Evolutionary conservation across 1,140 invertebrate species (phyloP).

Genomic region (Ips typographus): DNA sequence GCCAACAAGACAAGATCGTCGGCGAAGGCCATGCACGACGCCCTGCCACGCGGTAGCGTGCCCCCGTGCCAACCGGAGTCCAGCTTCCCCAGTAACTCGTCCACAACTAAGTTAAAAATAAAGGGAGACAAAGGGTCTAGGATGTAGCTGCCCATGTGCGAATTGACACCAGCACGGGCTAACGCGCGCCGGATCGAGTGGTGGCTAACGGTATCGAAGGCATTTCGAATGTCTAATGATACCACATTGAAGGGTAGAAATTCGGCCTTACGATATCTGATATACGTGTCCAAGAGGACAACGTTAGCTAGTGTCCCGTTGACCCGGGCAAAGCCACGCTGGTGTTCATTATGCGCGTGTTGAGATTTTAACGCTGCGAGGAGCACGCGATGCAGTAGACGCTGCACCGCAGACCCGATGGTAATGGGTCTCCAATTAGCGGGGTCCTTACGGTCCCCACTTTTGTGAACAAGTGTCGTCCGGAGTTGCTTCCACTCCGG

Average conservation of each 20-base stretch:
- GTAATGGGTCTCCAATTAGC: background rate
- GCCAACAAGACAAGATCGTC: slow-evolving; percentile 51
- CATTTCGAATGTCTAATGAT: slow-evolving; percentile 44
- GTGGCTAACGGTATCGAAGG: slow-evolving; percentile 24
- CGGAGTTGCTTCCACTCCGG: too few relatives aligned
- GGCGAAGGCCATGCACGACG: slow-evolving; percentile 21
- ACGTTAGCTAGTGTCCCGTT: background rate
- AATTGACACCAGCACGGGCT: background rate
- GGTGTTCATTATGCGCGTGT: background rate
- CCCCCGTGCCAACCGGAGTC: too few relatives aligned
- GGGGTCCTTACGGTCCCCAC: background rate
- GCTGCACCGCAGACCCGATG: background rate
- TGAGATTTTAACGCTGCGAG: background rate
- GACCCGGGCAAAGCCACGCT: background rate
- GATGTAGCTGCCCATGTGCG: slow-evolving; percentile 34
- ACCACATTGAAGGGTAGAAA: slow-evolving; percentile 37
- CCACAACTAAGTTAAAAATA: too few relatives aligned
- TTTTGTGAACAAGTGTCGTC: background rate
- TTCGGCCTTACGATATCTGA: background rate
- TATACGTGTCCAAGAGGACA: background rate
- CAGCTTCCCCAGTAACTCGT: too few relatives aligned
- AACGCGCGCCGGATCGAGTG: slow-evolving; percentile 3
- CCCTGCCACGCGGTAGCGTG: too few relatives aligned
- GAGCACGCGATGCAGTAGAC: background rate
- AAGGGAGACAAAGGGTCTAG: background rate